Evolutionary conservation across 2,888 invertebrate genomes (phyloP), one percentile per base, ranked within the genome.

Genomic region (Thereva unica): DNA sequence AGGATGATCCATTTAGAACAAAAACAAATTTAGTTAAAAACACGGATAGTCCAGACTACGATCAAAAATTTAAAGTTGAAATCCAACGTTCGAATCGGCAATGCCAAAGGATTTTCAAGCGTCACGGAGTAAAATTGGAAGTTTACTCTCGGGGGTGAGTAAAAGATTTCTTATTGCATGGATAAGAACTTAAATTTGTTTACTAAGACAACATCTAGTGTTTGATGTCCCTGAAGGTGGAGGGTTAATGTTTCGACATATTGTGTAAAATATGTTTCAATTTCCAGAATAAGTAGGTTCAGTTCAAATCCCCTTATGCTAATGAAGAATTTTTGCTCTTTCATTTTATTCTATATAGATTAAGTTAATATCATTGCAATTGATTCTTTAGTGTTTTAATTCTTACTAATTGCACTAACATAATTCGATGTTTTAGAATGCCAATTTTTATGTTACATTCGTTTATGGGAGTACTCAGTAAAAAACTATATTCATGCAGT

Each of bases 131-230:
- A 70, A 98, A 98, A 78, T 87, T 95, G 65, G 96, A 97, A 81
- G 87, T 97, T 7, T 96, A 88, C 83, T 90, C 93, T 0, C 91
- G 92, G 84, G 96, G 97, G 96, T 96, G 82, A 87, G 87, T 69
- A 71, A 4, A 12, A 66, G 44, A 35, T 67, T 41, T 65, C 45
- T 68, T 56, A 64, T 50, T 57, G 47, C 35, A 37, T n/a, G 4
- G 23, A 54, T 45, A 64, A 45, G 55, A 52, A 63, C 61, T 65
- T 57, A 65, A 70, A 65, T 66, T 69, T 6, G 41, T 10, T 59
- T 63, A 42, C 35, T 65, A 37, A 66, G 69, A 53, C 68, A 68
- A 67, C 67, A 64, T 70, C 68, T 68, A 68, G 68, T 67, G 68
- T 68, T 59, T 52, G 10, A 59, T 47, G 45, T 47, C 45, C 40